Evolutionary conservation across 2,888 invertebrate genomes (phyloP).

Genomic region (Amphimallon solstitiale): DNA sequence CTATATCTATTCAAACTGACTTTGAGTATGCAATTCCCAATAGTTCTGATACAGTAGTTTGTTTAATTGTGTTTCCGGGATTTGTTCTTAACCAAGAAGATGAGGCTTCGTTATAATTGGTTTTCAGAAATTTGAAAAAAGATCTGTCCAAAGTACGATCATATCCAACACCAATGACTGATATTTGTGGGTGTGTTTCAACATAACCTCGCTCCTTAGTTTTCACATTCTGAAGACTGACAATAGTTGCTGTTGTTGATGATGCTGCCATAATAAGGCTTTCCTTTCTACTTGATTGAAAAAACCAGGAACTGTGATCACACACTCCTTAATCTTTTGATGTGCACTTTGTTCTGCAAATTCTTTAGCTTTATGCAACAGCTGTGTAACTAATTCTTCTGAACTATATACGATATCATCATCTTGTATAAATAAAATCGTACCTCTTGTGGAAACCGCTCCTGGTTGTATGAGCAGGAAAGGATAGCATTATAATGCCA

Average conservation of each 20-base stretch:
- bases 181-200: conserved; percentile 92
- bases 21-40: no score
- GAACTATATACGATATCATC: conserved; percentile 81
- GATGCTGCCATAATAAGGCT: conserved; percentile 95
- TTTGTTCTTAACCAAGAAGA: no score
- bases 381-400: conserved; percentile 94
- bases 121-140: no score
- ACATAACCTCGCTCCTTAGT: conserved; percentile 89
- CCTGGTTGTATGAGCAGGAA: no score
- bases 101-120: no score
- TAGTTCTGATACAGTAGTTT: no score
- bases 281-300: conserved; percentile 96
- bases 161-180: conserved; percentile 91
- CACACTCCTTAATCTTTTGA: conserved; percentile 91
- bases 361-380: conserved; percentile 88
- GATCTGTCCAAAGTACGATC: conserved; percentile 91
- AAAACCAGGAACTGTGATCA: conserved; percentile 94
- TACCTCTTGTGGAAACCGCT: no score
- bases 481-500: no score
- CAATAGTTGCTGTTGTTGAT: conserved; percentile 90
- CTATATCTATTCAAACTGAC: no score
- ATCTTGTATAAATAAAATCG: conserved; percentile 85
- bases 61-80: no score
- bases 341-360: conserved; percentile 88
- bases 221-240: conserved; percentile 90